phyloP scores from a whole-genome alignment of 2,888 invertebrate species.

The Deilephila elpenor region DNA sequence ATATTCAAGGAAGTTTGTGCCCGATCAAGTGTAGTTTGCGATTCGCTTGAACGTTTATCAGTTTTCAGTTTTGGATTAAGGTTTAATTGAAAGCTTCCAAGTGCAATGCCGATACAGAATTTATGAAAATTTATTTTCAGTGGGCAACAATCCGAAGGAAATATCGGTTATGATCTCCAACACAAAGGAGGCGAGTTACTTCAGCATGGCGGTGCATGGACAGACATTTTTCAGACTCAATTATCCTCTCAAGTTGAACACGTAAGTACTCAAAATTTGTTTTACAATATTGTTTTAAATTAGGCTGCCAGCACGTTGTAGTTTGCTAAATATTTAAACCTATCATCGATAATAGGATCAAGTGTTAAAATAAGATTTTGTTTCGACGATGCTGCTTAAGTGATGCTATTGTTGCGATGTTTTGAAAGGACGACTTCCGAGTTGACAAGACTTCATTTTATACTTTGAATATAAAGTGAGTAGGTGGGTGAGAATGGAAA shows the following conservation, averaged over 20 bases:
- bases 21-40: background rate
- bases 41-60: background rate
- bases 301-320: no score
- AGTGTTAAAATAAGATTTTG: no score
- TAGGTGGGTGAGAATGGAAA: no score
- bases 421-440: no score
- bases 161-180: conserved; percentile 93
- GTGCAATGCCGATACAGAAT: background rate
- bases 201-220: conserved; percentile 92
- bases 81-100: background rate
- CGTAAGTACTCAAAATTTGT: conserved; percentile 65
- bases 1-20: conserved; percentile 1
- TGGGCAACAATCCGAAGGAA: conserved; percentile 89
- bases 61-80: background rate
- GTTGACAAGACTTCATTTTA: no score
- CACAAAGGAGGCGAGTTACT: conserved; percentile 91
- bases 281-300: no score
- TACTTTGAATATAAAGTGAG: no score
- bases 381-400: no score
- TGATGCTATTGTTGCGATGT: no score
- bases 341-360: no score
- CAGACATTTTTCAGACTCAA: conserved; percentile 91
- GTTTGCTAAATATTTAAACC: no score
- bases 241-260: conserved; percentile 77
- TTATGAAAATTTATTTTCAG: conserved; percentile 74